Evolutionary conservation across 2,113 vertebrate species (phyloP), one percentile per base, ranked within the genome.

Genomic region (Coregonus clupeaformis): DNA sequence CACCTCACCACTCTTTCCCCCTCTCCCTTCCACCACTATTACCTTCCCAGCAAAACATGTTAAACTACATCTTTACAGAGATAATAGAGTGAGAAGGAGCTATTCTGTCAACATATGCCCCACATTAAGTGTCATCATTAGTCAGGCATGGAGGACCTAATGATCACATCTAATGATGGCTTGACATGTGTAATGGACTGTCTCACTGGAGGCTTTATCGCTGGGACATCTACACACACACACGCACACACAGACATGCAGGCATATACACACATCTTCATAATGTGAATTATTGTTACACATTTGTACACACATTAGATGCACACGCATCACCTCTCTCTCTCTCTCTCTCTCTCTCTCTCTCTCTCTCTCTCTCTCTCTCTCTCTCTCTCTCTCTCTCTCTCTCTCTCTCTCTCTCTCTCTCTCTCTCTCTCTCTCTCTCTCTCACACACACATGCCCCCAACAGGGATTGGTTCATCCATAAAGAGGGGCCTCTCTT

Each of bases 401-500:
- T 47, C 60, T 47, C 16, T 47, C 24, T 49, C 65, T 72, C 64
- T 20, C 22, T 27, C 69, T 25, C 45, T 57, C 67, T 49, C 66
- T 65, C 32, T 14, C 60, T 20, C 71, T 27, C 27, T 24, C 32
- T 45, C 29, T 27, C 60, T 29, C 22, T 62, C 29, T 63, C 71
- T 47, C 60, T 47, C 16, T 47, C n/a, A n/a, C n/a, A n/a, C n/a
- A n/a, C 71, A 22, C 59, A 65, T 20, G 18, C 71, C 80, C 73
- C 52, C 70, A 62, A 36, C 25, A 49, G 79, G n/a, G 5, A 88
- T 88, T 86, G 85, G 89, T 89, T 88, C 83, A 87, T 88, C 82
- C 80, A 85, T 86, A 75, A 85, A 84, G 74, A 30, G 85, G 84
- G 78, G 36, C 36, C 36, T 42, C 36, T 42, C 36, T 42, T 42